Conservation (phyloP, 2,888 invertebrate species). For the Horisme vitalbata region DNA sequence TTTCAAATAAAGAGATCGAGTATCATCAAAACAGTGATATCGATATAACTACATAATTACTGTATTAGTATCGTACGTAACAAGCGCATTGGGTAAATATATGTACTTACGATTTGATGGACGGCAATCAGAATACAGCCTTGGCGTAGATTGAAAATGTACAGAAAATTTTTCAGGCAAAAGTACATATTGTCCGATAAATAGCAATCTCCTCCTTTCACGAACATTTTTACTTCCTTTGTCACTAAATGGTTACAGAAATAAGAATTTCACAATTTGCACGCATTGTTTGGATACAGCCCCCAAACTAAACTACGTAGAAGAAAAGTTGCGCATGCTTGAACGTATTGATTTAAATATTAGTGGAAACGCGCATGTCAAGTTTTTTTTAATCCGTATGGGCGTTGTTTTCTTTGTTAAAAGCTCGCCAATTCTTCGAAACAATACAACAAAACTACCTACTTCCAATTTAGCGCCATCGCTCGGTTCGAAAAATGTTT, state of each 20-base stretch:
- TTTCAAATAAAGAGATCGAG: no score
- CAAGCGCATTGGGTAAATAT: neutral
- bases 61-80: no score
- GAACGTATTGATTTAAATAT: constrained; percentile 64
- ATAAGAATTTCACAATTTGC: constrained; percentile 39
- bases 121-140: constrained; percentile 79
- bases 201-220: constrained; percentile 70
- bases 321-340: constrained; percentile 58
- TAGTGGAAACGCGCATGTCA: constrained; percentile 52
- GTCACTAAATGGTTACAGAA: constrained; percentile 47
- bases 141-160: constrained; percentile 78
- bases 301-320: constrained; percentile 27
- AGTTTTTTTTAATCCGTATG: no score
- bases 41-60: no score
- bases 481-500: no score
- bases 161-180: constrained; percentile 75
- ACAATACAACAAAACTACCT: no score
- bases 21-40: neutral
- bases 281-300: constrained; percentile 60
- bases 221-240: constrained; percentile 54
- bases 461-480: no score
- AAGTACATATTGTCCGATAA: constrained; percentile 70
- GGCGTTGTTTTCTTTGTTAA: no score
- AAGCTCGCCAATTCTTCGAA: no score
- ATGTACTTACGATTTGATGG: constrained; percentile 79